Evolutionary conservation across 2,888 invertebrate genomes (phyloP), one percentile per base, ranked within the genome.

Genomic region (Lymantria dispar): DNA sequence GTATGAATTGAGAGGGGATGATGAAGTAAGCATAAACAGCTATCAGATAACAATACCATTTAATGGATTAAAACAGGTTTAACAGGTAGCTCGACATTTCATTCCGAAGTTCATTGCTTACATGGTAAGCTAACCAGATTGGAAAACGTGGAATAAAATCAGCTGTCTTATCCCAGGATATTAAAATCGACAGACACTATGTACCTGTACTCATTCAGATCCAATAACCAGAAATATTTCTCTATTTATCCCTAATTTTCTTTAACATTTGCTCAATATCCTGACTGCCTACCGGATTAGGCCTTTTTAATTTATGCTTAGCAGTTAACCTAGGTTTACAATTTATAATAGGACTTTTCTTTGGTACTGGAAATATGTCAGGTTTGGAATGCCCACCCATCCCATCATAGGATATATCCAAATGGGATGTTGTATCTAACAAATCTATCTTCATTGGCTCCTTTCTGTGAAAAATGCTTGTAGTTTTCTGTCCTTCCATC

Each of bases 331-430:
- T 84, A 0, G 87, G 87, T 0, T 81, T 59, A 14, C 64, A 68
- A 29, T 60, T 74, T 30, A 76, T 82, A 0, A 69, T 11, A 0
- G 72, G 61, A 0, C 63, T 62, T 0, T 54, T 68, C 5, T 57
- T 72, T 0, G 84, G 81, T 1, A 70, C 74, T 0, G 93, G 93
- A 62, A 92, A 93, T 0, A 68, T 69, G 42, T 93, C 92, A 5
- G 84, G 70, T 68, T 89, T 93, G 0, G 91, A 92, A 60, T 92
- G 92, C 0, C 93, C 93, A 0, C 93, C 93, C 8, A 93, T 65
- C 0, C 93, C 93, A 57, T 93, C 88, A 47, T 92, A 93, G 0
- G 83, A 78, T 0, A 80, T 68, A 45, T 85, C 76, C n/a, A 74
- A 50, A 2, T 54, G 49, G 8, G 52, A 30, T 1, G 63, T 62